Evolutionary conservation across 2,888 invertebrate species (phyloP).

Genomic region (Pandemis corylana): DNA sequence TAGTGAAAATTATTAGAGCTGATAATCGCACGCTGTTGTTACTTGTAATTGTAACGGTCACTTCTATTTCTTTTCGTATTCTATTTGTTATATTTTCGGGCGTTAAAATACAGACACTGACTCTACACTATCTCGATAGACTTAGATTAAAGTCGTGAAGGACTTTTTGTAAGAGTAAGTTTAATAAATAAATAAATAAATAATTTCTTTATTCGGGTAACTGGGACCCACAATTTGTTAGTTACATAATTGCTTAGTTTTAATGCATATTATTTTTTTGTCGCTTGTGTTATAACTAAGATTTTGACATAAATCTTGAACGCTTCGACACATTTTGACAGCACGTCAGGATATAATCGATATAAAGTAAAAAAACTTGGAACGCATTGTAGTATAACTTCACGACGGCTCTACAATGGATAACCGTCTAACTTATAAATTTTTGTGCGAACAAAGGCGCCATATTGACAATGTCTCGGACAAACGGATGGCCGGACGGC

Average conservation of each 20-base stretch:
- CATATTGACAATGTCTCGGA: slow-evolving; percentile 77
- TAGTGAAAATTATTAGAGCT: slow-evolving; percentile 42
- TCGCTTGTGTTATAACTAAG: slow-evolving; percentile 53
- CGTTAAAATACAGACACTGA: no score
- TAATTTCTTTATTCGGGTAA: no score
- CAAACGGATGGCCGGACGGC: slow-evolving; percentile 68
- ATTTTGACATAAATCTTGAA: slow-evolving; percentile 77
- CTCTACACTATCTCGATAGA: no score
- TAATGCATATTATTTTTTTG: neutral
- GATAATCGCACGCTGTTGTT: slow-evolving; percentile 10
- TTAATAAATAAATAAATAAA: no score
- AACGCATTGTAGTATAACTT: slow-evolving; percentile 67
- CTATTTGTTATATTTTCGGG: no score
- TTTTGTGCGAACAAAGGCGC: slow-evolving; percentile 83
- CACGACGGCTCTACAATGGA: slow-evolving; percentile 69
- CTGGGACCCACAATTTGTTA: no score
- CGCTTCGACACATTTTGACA: slow-evolving; percentile 83
- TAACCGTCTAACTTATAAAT: slow-evolving; percentile 80
- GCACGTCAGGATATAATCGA: slow-evolving; percentile 78
- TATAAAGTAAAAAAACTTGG: slow-evolving; percentile 64
- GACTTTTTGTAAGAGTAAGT: neutral
- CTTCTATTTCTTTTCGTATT: neutral
- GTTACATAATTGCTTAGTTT: no score
- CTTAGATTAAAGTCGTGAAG: no score
- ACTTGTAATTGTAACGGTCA: neutral